Evolutionary conservation across 2,113 vertebrate species (phyloP).

Genomic region (Dicaeum eximium): DNA sequence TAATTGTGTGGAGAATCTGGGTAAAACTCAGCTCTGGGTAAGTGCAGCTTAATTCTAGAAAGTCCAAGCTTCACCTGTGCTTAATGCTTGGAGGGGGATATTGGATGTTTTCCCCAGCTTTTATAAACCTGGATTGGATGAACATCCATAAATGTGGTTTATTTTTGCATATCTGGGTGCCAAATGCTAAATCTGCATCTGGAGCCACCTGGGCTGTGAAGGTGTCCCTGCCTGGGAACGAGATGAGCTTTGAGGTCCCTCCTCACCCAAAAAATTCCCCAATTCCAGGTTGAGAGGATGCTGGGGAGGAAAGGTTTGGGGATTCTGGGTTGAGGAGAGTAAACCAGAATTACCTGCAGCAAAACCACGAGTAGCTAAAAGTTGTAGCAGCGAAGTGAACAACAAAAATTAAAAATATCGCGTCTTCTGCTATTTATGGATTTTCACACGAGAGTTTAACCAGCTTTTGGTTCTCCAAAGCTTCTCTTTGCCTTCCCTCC

Average conservation of each 20-base stretch:
- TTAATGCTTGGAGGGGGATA: fast-evolving
- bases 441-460: neutral
- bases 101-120: neutral
- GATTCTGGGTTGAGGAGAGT: too few relatives aligned
- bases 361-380: neutral
- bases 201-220: neutral
- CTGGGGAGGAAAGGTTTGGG: neutral
- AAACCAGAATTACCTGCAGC: neutral
- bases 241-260: neutral
- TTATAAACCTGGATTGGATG: neutral
- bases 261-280: neutral
- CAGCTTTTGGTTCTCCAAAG: neutral
- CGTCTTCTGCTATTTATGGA: neutral
- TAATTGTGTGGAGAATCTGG: neutral
- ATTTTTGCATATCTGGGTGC: neutral
- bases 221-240: neutral
- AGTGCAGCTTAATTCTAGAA: neutral
- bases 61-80: neutral
- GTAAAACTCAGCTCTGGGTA: neutral
- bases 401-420: neutral
- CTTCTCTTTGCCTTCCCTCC: neutral
- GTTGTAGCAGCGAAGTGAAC: neutral
- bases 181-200: fast-evolving
- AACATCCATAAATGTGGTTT: fast-evolving
- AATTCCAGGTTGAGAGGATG: too few relatives aligned